Base-by-base conservation (phyloP, 2,113 vertebrate genomes). In the Macquaria australasica region DNA sequence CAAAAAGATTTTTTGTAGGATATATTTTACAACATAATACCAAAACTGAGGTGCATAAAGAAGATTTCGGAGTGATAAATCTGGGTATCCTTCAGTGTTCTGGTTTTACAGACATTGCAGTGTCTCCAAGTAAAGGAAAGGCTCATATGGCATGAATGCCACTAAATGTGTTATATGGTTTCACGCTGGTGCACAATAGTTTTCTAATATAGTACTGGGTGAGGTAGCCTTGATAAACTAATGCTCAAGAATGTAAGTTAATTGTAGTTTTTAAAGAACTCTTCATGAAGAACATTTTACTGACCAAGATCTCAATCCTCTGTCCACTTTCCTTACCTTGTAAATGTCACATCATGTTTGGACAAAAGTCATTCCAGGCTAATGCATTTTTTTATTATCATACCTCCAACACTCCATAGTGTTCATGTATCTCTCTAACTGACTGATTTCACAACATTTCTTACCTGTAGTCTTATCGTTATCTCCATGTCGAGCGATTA, bases 401-500 rank as follows among this genome's bases (percentile, higher is more conserved):
- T 21, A 5, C 15, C 5, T 41, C 20, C 56, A 18, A 12, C 48
- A 68, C 34, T 15, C 5, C 2, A 31, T 2, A 48, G 28, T 7
- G 6, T 58, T 66, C 1, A 34, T 23, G 41, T 56, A 48, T 75
- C n/a, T 21, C 76, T 71, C 10, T 5, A 10, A 43, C 9, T 31
- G 25, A 69, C 23, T 63, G 37, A 74, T 88, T 79, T 87, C n/a
- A 39, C 37, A 85, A 83, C 16, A 14, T 87, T 82, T 88, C 91
- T 75, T 41, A 71, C 48, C 68, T 55, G n/a, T 20, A 34, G 34
- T 56, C 16, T 80, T 71, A 87, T 83, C 59, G 64, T 45, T 43
- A 51, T 34, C 34, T 34, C 4, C 4, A 34, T 34, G 34, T 34
- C 4, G 34, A 34, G 34, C 34, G 34, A 34, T 34, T 34, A 34